Conservation (phyloP, 2,797 vertebrate genomes). For the Cygnus olor region DNA sequence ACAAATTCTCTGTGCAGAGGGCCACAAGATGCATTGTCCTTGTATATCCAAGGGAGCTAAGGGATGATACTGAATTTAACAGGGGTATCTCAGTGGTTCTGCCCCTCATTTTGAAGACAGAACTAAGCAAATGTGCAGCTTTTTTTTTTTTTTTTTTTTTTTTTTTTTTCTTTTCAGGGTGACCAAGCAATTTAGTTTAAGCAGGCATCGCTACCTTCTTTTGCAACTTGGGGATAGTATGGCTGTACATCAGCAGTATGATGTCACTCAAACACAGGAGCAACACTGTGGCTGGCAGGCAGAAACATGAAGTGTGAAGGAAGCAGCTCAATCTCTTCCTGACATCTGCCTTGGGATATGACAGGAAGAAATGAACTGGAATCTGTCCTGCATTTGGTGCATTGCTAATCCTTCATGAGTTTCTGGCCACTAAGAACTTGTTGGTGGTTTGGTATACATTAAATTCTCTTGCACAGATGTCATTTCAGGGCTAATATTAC, state of each 20-base stretch:
- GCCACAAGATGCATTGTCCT: neutral
- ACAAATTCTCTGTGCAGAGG: neutral
- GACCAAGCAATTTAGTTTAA: neutral
- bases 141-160: neutral
- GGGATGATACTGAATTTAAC: neutral
- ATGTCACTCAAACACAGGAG: neutral
- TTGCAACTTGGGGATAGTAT: neutral
- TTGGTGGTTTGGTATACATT: neutral
- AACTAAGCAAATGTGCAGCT: neutral
- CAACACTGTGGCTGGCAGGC: neutral
- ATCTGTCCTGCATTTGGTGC: neutral
- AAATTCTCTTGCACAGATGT: neutral
- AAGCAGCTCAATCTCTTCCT: neutral
- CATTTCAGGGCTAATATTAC: neutral
- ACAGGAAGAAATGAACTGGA: neutral
- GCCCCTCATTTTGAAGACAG: neutral
- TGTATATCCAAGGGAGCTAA: neutral
- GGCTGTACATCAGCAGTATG: fast-evolving
- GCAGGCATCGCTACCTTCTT: neutral
- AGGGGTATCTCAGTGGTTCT: neutral
- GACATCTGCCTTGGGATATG: neutral
- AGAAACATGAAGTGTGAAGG: neutral
- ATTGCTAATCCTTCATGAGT: neutral
- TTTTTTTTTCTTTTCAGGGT: neutral
- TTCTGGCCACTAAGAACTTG: neutral